Conservation (phyloP, 2,797 vertebrate species). For the Siniperca obscura region DNA sequence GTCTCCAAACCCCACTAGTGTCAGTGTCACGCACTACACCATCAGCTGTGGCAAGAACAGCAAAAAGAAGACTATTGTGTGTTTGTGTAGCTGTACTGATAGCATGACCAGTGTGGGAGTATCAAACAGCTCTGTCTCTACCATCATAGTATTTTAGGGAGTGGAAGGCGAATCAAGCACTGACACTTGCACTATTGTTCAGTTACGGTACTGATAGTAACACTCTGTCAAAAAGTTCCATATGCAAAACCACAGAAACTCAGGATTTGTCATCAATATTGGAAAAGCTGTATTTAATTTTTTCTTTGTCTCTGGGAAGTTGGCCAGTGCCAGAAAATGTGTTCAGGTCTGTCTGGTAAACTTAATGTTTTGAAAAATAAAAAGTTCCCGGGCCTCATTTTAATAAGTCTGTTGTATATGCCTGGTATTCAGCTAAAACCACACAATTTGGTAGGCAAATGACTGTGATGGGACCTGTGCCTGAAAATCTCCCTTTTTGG, state of each 20-base stretch:
- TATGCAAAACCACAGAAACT: slow-evolving; percentile 72
- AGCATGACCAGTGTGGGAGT: slow-evolving; percentile 71
- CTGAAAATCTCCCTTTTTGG: slow-evolving; percentile 74
- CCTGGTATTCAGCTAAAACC: slow-evolving; percentile 61
- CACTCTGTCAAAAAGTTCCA: slow-evolving; percentile 76
- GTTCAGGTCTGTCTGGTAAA: slow-evolving; percentile 21
- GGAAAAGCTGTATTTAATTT: slow-evolving; percentile 53
- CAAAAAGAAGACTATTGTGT: slow-evolving; percentile 15
- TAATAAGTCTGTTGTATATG: slow-evolving; percentile 41
- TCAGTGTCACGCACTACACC: slow-evolving; percentile 20
- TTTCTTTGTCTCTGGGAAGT: slow-evolving; percentile 45
- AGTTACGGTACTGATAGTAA: slow-evolving; percentile 70
- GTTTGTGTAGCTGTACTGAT: slow-evolving; percentile 43
- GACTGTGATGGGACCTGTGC: slow-evolving; percentile 51
- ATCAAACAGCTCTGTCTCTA: slow-evolving; percentile 71
- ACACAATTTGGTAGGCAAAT: slow-evolving; percentile 77
- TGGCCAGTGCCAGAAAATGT: slow-evolving; percentile 43
- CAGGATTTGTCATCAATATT: slow-evolving; percentile 71
- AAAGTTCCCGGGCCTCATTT: slow-evolving; percentile 55
- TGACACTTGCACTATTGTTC: slow-evolving; percentile 58
- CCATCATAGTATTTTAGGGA: slow-evolving; percentile 35
- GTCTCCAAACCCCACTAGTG: slow-evolving; percentile 32
- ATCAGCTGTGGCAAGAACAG: slow-evolving; percentile 33
- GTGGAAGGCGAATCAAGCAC: slow-evolving; percentile 53
- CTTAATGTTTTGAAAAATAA: slow-evolving; percentile 32